Evolutionary conservation across 2,113 vertebrate species (phyloP), one percentile per base, ranked within the genome.

Genomic region (Coracopsis vasa): DNA sequence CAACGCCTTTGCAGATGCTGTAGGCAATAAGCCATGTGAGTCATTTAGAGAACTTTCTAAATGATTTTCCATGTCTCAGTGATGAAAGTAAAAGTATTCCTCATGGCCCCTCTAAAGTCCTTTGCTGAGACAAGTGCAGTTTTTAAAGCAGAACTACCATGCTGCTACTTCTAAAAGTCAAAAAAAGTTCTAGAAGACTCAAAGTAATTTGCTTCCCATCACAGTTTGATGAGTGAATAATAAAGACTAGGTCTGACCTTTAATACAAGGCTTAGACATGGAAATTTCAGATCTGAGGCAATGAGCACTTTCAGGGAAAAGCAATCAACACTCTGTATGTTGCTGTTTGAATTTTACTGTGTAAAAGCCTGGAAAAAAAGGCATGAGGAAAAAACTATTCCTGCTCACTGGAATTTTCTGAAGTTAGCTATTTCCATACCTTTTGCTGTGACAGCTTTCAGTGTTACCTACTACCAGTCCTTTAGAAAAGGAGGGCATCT

Each of bases 1-100:
- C 95, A 89, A 50, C 4, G 31, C 20, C 58, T 94, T 81, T 93
- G 86, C 86, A 96, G 86, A 94, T 89, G 86, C 51, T 87, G 47
- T 65, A 91, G 51, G 77, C 80, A 94, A 31, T 54, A 91, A 92
- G 33, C 80, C 80, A 41, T 81, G 41, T 94, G 48, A 91, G 27
- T 80, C 73, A 61, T 42, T 94, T 44, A 41, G 16, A 86, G 41
- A 94, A 79, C 27, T 89, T 94, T 89, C 56, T 20, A 92, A 81
- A 75, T 47, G 33, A 5, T 33, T 72, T 91, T 66, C 64, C 27
- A 17, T 27, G 61, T 93, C 45, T 93, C 44, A 47, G 58, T 86
- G 56, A 47, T 21, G 70, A 79, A 31, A 83, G 7, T 27, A 33
- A 78, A 78, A 79, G 13, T 27, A 54, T 78, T 87, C 72, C 54